These are phyloP conservation scores for Brevimyrus niger DNA, from an alignment of 2,113 vertebrate genomes.

Conservation along the genomic window DNA sequence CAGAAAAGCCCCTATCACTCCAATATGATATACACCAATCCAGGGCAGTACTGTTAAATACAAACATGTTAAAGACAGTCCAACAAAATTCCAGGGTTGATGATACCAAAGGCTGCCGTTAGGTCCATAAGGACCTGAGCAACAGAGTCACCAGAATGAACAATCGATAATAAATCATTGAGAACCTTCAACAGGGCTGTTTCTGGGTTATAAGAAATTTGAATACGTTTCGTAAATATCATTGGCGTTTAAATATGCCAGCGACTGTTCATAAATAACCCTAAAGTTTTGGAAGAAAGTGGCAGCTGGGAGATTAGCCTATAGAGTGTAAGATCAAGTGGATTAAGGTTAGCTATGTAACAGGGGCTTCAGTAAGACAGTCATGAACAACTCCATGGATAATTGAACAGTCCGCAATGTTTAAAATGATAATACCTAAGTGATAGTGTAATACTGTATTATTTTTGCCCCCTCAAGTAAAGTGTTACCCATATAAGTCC, in stretches of 20 bases:
- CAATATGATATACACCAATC: neutral
- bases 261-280: neutral
- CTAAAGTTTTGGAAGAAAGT: neutral
- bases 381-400: neutral
- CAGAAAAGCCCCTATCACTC: neutral
- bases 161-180: neutral
- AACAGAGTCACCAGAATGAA: neutral
- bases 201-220: neutral
- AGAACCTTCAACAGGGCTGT: neutral
- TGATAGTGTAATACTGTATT: neutral
- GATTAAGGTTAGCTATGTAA: neutral
- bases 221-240: neutral
- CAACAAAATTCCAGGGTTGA: neutral
- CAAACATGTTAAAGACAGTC: neutral
- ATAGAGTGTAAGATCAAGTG: neutral
- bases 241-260: neutral
- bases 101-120: neutral
- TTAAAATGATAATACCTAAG: neutral
- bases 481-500: neutral
- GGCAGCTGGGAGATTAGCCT: neutral
- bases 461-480: neutral
- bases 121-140: neutral
- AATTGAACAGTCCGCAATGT: neutral
- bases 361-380: neutral
- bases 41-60: neutral